These are phyloP conservation scores for Schizothorax lantsangensis DNA, from an alignment of 2,797 vertebrate genomes.

Conservation along the genomic window DNA sequence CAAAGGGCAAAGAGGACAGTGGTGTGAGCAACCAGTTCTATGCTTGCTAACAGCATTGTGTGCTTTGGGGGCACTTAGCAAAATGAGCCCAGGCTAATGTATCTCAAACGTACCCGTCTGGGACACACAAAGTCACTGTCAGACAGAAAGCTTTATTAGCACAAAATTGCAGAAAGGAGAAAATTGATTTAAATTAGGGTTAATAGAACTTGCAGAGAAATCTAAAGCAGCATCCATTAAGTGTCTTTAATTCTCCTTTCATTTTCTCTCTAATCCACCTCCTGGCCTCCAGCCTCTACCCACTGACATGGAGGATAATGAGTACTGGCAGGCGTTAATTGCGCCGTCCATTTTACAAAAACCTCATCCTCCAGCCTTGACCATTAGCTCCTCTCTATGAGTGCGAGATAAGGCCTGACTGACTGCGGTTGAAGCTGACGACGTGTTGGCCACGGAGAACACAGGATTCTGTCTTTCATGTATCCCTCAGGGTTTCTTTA, in stretches of 20 bases:
- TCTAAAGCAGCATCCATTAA: conserved; percentile 69
- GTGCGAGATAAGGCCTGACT: conserved; percentile 23
- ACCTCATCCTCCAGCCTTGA: conserved; percentile 53
- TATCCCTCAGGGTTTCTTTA: conserved; percentile 55
- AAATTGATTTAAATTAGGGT: conserved; percentile 69
- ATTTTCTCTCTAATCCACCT: conserved; percentile 65
- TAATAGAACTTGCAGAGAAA: conserved; percentile 72
- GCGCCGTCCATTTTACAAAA: conserved; percentile 61
- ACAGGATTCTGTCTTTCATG: conserved; percentile 54
- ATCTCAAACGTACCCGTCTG: conserved; percentile 30
- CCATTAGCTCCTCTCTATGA: conserved; percentile 51
- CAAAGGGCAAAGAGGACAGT: not conserved
- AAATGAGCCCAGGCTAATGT: conserved; percentile 53
- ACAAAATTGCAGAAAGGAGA: conserved; percentile 51
- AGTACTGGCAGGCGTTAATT: conserved; percentile 67
- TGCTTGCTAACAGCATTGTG: conserved; percentile 19
- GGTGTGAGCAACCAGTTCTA: conserved; percentile 4
- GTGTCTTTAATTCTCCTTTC: conserved; percentile 62
- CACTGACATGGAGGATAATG: conserved; percentile 62
- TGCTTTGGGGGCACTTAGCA: conserved; percentile 45
- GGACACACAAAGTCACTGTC: conserved; percentile 38
- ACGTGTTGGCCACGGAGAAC: conserved; percentile 27
- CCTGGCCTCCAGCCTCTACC: conserved; percentile 59
- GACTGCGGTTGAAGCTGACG: conserved; percentile 38
- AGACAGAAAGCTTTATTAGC: conserved; percentile 55